phyloP scores from a whole-genome alignment of 2,888 invertebrate genomes.

The Caenorhabditis sp. region DNA sequence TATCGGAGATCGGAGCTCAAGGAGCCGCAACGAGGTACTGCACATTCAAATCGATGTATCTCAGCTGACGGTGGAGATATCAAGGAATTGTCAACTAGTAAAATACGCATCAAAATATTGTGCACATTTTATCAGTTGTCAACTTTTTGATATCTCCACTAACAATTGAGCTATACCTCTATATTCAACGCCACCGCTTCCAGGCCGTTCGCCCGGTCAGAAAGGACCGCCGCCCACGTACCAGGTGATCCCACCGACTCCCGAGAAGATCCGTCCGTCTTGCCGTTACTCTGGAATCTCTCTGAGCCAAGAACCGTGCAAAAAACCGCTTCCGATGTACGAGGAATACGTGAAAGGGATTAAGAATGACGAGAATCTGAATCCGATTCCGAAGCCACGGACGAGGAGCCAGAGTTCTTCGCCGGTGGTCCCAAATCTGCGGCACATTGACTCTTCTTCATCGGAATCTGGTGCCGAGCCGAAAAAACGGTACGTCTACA shows the following conservation, averaged over 20 bases:
- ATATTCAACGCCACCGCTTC: too few species aligned
- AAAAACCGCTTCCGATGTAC: constrained; percentile 34
- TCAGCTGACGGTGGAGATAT: too few species aligned
- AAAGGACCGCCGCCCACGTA: constrained; percentile 22
- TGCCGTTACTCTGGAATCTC: constrained; percentile 3
- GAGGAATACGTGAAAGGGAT: constrained; percentile 29
- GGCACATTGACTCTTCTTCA: constrained; percentile 41
- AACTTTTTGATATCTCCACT: too few species aligned
- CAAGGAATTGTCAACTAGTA: too few species aligned
- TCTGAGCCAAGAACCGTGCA: neutral
- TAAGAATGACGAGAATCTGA: constrained; percentile 19
- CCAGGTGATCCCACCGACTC: constrained; percentile 37
- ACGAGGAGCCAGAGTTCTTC: neutral
- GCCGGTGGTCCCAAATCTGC: neutral
- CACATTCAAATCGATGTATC: neutral
- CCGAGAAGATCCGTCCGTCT: constrained; percentile 6
- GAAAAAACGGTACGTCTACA: constrained; percentile 18
- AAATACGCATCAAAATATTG: too few species aligned
- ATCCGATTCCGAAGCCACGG: neutral
- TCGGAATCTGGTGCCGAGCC: constrained; percentile 6
- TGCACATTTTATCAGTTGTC: too few species aligned
- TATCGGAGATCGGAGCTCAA: neutral
- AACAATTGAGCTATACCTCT: too few species aligned
- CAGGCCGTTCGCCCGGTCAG: too few species aligned
- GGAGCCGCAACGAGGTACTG: neutral